Conservation (phyloP, 2,797 vertebrate genomes). For the Morelia viridis region DNA sequence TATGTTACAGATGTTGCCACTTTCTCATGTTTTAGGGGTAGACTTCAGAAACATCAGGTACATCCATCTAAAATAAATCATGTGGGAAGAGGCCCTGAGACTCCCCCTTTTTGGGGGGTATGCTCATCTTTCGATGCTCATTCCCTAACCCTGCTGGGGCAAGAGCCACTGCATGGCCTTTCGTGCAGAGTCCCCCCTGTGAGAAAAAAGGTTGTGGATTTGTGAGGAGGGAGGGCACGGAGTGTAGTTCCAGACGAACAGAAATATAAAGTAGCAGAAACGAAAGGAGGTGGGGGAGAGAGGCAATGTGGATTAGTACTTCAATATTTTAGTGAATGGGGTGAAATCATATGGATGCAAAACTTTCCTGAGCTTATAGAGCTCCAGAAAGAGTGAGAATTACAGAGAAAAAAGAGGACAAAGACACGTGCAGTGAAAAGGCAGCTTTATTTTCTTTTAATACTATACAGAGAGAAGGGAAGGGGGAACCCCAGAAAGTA, state of each 20-base stretch:
- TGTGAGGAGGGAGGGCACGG: slow-evolving; percentile 37
- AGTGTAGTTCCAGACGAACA: slow-evolving; percentile 34
- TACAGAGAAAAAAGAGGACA: slow-evolving; percentile 72
- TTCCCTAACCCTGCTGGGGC: background rate
- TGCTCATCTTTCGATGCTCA: background rate
- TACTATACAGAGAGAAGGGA: slow-evolving; percentile 81
- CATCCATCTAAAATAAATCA: background rate
- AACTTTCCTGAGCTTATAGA: slow-evolving; percentile 37
- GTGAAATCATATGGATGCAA: background rate
- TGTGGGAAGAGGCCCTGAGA: background rate
- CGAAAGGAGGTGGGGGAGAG: slow-evolving; percentile 5
- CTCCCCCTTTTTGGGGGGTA: background rate
- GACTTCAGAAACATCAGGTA: background rate
- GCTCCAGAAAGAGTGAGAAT: slow-evolving; percentile 53
- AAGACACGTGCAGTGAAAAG: slow-evolving; percentile 82
- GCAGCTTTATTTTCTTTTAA: slow-evolving; percentile 87
- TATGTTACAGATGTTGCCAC: background rate
- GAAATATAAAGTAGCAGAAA: slow-evolving; percentile 30
- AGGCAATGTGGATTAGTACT: slow-evolving; percentile 46
- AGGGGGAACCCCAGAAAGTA: slow-evolving; percentile 71
- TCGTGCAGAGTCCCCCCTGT: slow-evolving; percentile 18
- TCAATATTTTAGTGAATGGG: slow-evolving; percentile 48
- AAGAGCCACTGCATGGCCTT: background rate
- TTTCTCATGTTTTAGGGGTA: background rate
- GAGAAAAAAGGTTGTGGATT: slow-evolving; percentile 21